Percentiles rank a stretch among this genome's conserved stretches.
These are phyloP conservation scores for Sitta europaea DNA, from an alignment of 2,113 vertebrate species.

Conservation along the genomic window DNA sequence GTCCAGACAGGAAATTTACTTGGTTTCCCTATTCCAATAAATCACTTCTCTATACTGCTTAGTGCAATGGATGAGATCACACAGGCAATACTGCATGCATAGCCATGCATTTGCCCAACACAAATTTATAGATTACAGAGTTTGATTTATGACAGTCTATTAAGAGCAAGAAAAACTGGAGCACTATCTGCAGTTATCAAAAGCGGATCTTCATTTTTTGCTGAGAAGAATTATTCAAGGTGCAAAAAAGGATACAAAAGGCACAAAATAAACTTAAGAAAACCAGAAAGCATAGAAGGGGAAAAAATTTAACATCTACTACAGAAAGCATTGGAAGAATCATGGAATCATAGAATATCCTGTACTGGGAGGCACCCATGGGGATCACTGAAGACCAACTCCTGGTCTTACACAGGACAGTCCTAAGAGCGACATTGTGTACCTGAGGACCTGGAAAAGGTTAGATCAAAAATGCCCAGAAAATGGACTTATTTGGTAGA, in stretches of 20 bases:
- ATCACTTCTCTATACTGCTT: background rate
- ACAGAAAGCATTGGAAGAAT: background rate
- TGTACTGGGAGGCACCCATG: background rate
- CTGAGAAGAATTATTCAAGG: background rate
- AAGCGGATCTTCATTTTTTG: background rate
- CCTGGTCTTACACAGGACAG: background rate
- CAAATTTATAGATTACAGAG: background rate
- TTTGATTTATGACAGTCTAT: conserved; percentile 21
- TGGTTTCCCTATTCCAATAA: conserved; percentile 25
- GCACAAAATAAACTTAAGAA: background rate
- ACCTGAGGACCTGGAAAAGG: background rate
- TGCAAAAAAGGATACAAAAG: background rate
- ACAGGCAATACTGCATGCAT: background rate
- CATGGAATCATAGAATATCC: background rate
- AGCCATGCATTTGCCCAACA: background rate
- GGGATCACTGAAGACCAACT: background rate
- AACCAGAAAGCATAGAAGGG: background rate
- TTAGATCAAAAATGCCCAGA: background rate
- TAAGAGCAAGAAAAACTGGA: background rate
- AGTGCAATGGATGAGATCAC: background rate
- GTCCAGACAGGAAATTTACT: conserved; percentile 25
- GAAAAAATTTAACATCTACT: background rate
- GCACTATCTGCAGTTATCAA: background rate
- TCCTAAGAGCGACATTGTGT: background rate
- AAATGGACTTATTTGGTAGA: background rate